A percentile compares a stretch with the other conserved stretches of the same genome.
Evolutionary conservation across 1,140 invertebrate genomes (phyloP).

Genomic region (Aporrectodea caliginosa): DNA sequence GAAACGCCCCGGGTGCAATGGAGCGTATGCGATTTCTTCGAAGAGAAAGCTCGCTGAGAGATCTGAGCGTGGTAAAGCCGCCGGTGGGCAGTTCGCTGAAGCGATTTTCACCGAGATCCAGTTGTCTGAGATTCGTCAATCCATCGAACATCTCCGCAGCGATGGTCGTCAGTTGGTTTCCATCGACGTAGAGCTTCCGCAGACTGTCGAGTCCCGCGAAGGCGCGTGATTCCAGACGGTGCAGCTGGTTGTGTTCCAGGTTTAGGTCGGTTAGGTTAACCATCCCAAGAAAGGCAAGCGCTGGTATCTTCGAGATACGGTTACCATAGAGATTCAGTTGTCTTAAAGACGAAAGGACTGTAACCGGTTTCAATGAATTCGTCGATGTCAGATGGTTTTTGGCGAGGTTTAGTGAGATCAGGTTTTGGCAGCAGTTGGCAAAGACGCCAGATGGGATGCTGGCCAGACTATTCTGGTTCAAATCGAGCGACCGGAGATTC

Average conservation of each 20-base stretch:
- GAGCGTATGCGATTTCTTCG: background rate
- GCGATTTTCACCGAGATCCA: background rate
- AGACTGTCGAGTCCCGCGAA: background rate
- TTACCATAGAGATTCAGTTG: background rate
- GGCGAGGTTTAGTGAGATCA: background rate
- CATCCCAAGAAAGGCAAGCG: background rate
- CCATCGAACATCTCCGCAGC: background rate
- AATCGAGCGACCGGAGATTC: background rate
- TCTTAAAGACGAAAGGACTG: background rate
- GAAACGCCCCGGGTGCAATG: background rate
- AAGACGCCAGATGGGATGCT: background rate
- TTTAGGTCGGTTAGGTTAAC: background rate
- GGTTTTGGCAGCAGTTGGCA: background rate
- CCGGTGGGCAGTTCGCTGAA: background rate
- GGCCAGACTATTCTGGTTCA: background rate
- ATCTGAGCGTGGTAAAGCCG: background rate
- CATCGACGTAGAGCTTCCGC: background rate
- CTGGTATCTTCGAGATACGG: background rate
- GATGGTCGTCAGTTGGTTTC: background rate
- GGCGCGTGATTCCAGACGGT: background rate
- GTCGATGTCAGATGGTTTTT: background rate
- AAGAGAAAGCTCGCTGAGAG: background rate
- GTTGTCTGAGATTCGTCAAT: background rate
- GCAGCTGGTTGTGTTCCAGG: background rate
- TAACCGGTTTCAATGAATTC: background rate